Base-by-base conservation (phyloP, 2,888 invertebrate species). In the Schizaphis graminum region DNA sequence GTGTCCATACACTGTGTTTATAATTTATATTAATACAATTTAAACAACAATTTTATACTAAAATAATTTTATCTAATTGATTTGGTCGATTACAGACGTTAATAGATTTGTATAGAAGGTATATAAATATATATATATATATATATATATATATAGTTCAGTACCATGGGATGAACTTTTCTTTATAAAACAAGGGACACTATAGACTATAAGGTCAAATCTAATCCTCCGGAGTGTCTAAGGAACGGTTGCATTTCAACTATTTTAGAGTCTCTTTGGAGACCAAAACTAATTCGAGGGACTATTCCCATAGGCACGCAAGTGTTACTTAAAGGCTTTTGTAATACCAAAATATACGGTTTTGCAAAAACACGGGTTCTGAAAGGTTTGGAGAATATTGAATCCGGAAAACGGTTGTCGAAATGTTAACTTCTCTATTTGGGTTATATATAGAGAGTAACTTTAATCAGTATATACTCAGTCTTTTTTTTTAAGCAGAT, bases 221-320 rank as follows among this genome's bases (percentile, higher is more conserved):
- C 53, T 93, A 93, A 93, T 93, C 88, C 92, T 89, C 77, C 88
- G 88, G 88, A 93, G 88, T 92, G 86, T 92, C 86, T 61, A 49
- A 35, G 86, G 86, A 56, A 61, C 77, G 44, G 92, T 93, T 89
- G 77, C 77, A 56, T 93, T 56, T 53, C 88, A 77, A 89, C 92
- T 93, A 89, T 89, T 88, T 41, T 77, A 57, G 92, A 77, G 88
- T 93, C 53, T 89, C 92, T 93, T 93, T 53, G 44, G 92, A 93
- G 92, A 93, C 92, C n/a, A n/a, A 89, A 93, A 93, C 92, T 93
- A 93, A 93, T 93, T 93, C 89, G 44, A 24, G 77, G 88, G 53
- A 77, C 44, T 77, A 93, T 56, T 93, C 92, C 92, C 92, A 41
- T 44, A 77, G 89, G 92, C 89, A 56, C 3, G 88, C 88, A 44